These are phyloP conservation scores for Threskiornis aethiopicus DNA, from an alignment of 2,797 vertebrate genomes.

Conservation along the genomic window DNA sequence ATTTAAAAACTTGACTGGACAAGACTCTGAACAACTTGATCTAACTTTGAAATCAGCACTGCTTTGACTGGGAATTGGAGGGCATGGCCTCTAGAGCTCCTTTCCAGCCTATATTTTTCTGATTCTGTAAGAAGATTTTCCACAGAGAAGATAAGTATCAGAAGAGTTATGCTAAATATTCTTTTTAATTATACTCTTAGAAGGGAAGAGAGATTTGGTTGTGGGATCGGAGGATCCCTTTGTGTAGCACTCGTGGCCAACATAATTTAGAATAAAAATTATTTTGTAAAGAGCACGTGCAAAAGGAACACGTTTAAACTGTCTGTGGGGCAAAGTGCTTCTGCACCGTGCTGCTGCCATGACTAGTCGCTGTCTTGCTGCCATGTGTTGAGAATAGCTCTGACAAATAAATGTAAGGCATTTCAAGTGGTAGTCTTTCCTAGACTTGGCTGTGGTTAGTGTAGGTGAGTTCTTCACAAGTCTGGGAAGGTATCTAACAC, in stretches of 20 bases:
- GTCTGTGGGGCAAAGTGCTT: neutral
- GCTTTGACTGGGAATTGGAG: neutral
- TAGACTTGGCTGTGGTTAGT: neutral
- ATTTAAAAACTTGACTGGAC: neutral
- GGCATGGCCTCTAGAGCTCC: neutral
- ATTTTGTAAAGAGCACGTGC: neutral
- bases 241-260: neutral
- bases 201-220: neutral
- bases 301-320: neutral
- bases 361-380: neutral
- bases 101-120: conserved; percentile 1
- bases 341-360: neutral
- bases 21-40: neutral
- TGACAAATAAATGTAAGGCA: neutral
- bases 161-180: neutral
- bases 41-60: neutral
- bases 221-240: neutral
- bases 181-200: neutral
- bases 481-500: neutral
- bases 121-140: neutral
- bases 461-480: neutral
- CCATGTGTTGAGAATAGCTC: neutral
- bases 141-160: neutral
- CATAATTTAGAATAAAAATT: neutral
- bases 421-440: neutral